Percentiles rank a stretch among this genome's conserved stretches.
These are phyloP conservation scores for Percina caprodes DNA, from an alignment of 2,113 vertebrate species.

Conservation along the genomic window DNA sequence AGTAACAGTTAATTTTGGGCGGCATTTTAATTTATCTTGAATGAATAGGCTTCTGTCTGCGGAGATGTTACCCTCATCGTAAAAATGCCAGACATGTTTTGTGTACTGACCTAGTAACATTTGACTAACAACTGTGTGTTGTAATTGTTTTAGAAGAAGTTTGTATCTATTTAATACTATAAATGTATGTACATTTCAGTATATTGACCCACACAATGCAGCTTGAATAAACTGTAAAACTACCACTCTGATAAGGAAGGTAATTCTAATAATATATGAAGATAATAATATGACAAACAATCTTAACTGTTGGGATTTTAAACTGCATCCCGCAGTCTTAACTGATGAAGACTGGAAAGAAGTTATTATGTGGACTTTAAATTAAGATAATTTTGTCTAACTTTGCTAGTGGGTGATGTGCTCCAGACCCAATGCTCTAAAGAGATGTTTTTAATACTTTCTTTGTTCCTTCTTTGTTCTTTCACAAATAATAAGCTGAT, in stretches of 20 bases:
- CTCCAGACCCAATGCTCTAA: background rate
- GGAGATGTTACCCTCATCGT: background rate
- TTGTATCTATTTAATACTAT: background rate
- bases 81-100: background rate
- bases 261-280: background rate
- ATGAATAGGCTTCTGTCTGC: constrained; percentile 12
- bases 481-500: background rate
- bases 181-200: background rate
- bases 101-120: background rate
- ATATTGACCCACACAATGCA: background rate
- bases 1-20: no score
- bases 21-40: constrained; percentile 1
- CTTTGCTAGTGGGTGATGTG: background rate
- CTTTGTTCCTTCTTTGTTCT: background rate
- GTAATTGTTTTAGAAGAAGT: background rate
- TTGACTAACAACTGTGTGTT: no score
- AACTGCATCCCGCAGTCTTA: background rate
- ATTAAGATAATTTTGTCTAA: background rate
- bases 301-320: background rate
- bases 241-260: background rate
- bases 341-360: background rate
- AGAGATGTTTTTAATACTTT: no score
- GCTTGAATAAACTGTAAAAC: background rate
- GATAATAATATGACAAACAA: background rate
- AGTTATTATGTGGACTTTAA: background rate